Evolutionary conservation across 2,797 vertebrate species (phyloP).

Genomic region (Phataginus tricuspis): DNA sequence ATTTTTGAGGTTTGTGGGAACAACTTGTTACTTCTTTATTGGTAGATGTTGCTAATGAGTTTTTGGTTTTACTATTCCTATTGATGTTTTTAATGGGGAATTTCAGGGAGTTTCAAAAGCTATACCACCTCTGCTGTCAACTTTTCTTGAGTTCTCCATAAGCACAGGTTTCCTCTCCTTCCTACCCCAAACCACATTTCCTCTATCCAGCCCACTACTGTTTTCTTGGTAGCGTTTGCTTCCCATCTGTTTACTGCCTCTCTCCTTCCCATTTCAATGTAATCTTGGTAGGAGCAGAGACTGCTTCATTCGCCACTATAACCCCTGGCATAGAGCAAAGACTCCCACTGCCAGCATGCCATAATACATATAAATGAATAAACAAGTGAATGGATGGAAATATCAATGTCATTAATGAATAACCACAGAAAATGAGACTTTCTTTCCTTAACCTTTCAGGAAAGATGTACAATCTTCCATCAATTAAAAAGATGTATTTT

Average conservation of each 20-base stretch:
- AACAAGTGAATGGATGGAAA: background rate
- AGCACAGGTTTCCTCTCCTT: background rate
- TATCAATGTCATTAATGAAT: background rate
- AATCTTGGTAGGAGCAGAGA: background rate
- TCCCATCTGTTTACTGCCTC: background rate
- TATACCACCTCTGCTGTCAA: background rate
- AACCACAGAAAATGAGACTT: background rate
- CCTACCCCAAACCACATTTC: background rate
- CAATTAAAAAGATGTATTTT: slow-evolving; percentile 35
- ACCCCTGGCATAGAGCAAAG: background rate
- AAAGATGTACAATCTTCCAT: background rate
- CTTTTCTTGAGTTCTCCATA: background rate
- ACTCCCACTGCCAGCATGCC: background rate
- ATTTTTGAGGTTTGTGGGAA: background rate
- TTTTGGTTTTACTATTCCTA: slow-evolving; percentile 22
- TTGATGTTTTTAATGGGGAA: background rate
- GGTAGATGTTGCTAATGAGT: background rate
- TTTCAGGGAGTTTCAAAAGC: slow-evolving; percentile 10
- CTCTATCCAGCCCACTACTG: background rate
- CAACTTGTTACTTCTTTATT: slow-evolving; percentile 9
- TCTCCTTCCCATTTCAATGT: background rate
- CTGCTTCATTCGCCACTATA: background rate
- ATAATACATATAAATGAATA: background rate
- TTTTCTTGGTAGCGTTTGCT: background rate
- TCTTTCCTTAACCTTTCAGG: background rate